These are phyloP conservation scores for Catostylus mosaicus DNA, from an alignment of 30 jellyfish, hydroid and myxozoan genomes.

Conservation along the genomic window DNA sequence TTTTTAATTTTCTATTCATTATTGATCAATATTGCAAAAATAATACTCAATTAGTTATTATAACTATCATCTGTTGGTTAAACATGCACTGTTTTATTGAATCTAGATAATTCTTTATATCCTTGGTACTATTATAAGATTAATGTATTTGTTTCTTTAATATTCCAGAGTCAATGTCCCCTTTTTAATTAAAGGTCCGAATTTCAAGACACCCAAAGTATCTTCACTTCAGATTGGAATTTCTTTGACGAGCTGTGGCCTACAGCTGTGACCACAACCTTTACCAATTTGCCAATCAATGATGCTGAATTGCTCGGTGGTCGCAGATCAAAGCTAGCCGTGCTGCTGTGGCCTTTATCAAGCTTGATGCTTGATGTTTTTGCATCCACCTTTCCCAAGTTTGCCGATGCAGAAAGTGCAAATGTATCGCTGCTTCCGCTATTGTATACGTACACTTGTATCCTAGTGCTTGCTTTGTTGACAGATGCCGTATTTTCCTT, in stretches of 20 bases:
- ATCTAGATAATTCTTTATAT: no score
- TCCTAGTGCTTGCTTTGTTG: slow-evolving; percentile 1
- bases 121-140: no score
- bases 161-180: no score
- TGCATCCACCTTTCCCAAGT: slow-evolving; percentile 22
- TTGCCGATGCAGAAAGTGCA: slow-evolving; percentile 29
- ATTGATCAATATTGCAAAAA: no score
- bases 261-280: slow-evolving; percentile 6
- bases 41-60: no score
- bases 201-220: slow-evolving; percentile 21
- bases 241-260: slow-evolving; percentile 5
- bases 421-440: slow-evolving; percentile 21
- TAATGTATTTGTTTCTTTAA: no score
- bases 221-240: slow-evolving; percentile 15
- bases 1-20: no score
- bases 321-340: slow-evolving; percentile 1
- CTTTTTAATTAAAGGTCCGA: neutral
- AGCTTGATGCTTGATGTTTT: neutral
- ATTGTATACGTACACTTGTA: slow-evolving; percentile 31
- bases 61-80: no score
- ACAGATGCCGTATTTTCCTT: slow-evolving; percentile 54
- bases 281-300: slow-evolving; percentile 21
- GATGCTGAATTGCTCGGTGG: slow-evolving; percentile 29
- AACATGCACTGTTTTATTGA: no score
- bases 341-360: slow-evolving; percentile 10